These are phyloP conservation scores for Pemphredon lugubris DNA, from an alignment of 2,888 invertebrate species.

Conservation along the genomic window DNA sequence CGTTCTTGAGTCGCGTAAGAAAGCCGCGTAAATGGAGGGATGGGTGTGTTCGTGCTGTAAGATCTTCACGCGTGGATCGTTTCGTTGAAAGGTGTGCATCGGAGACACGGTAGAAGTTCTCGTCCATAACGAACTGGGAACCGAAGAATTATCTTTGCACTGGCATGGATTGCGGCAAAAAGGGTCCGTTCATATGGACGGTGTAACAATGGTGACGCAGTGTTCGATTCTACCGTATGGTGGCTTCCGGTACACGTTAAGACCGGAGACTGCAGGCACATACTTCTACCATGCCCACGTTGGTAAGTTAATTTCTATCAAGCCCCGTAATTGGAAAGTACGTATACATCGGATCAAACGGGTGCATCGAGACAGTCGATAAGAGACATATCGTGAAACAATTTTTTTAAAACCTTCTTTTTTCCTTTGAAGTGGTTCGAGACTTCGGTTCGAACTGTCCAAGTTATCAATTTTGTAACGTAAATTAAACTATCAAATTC, in stretches of 20 bases:
- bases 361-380: no score
- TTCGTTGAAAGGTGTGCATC: slow-evolving; percentile 71
- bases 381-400: no score
- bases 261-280: slow-evolving; percentile 65
- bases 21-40: no score
- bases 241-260: slow-evolving; percentile 73
- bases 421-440: background rate
- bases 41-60: no score
- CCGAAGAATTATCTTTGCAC: slow-evolving; percentile 78
- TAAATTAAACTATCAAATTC: no score
- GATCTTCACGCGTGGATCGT: no score
- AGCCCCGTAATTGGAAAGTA: no score
- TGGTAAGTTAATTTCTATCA: slow-evolving; percentile 80
- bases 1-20: no score
- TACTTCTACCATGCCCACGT: slow-evolving; percentile 75
- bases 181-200: slow-evolving; percentile 78
- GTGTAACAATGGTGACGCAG: slow-evolving; percentile 80
- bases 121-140: slow-evolving; percentile 65
- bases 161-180: slow-evolving; percentile 82
- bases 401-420: background rate
- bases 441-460: background rate
- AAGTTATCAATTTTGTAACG: background rate
- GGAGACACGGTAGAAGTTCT: slow-evolving; percentile 69
- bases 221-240: slow-evolving; percentile 78
- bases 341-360: no score